Evolutionary conservation across 2,113 vertebrate genomes (phyloP), one percentile per base, ranked within the genome.

Genomic region (Ciconia maguari): DNA sequence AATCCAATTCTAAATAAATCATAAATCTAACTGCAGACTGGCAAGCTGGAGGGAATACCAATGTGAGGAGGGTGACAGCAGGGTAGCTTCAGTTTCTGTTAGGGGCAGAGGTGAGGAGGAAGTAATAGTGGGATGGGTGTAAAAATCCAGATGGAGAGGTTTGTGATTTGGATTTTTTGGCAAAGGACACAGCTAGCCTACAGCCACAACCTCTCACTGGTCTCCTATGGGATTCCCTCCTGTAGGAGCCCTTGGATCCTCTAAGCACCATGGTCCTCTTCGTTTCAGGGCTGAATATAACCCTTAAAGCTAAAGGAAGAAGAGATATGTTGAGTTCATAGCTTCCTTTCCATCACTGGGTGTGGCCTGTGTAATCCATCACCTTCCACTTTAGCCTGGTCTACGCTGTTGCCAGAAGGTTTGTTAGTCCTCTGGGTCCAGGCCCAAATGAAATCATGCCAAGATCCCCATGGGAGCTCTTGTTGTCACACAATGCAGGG

Each of bases 1-100:
- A 98, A 98, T 98, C 97, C 96, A 95, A 11, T 98, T 95, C 97
- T 97, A 98, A 98, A 98, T 98, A 98, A 98, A 98, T 98, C 97
- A 98, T 98, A 98, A 97, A 97, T 98, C 97, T 97, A 95, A 97
- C 96, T 44, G 85, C 60, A 87, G 93, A 36, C 82, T 96, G 94
- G 92, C 89, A 96, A 92, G 34, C 75, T 93, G 68, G 44, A 57
- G 84, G 94, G 96, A 97, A 98, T 98, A 97, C 80, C 94, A 95
- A 97, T 97, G 93, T 6, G 29, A 91, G 75, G 69, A 55, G 7
- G 51, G 90, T 58, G 85, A 51, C 27, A 64, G 77, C 42, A 66
- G 83, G 57, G 71, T 48, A 83, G 76, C 66, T 96, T 86, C 86
- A 60, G 92, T 95, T 81, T 84, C 74, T 92, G 22, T 32, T 69